Evolutionary conservation across 2,113 vertebrate genomes (phyloP), one percentile per base, ranked within the genome.

Genomic region (Dicerorhinus sumatrensis): DNA sequence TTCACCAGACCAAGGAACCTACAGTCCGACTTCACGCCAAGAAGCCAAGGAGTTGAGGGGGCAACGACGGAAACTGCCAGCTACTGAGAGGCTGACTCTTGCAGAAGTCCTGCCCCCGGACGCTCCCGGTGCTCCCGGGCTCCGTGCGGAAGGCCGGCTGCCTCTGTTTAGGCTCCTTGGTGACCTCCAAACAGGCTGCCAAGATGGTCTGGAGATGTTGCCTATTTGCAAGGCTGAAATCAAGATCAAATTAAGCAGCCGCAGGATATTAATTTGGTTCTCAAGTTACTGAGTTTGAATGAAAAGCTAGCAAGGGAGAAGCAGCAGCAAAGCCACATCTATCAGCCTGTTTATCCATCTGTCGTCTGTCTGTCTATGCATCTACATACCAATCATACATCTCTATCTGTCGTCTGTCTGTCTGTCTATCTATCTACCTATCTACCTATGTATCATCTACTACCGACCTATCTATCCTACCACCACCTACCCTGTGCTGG

Each of bases 401-500:
- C 65, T 39, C 29, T 51, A 16, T 7, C 51, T 36, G 42, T 5
- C 25, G 9, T 0, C 70, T 31, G 27, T 9, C 58, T 33, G 1
- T 3, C 2, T 14, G 18, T 31, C 81, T 76, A 0, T 5, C 56
- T 25, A 0, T 2, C 54, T 62, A 20, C 6, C 56, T 8, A 17
- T 10, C 69, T 1, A 12, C 46, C 42, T 14, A 4, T 46, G 46
- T n/a, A 20, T 11, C 13, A 8, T 12, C 27, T 5, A 0, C 54
- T 2, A 0, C 11, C 21, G 13, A 5, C 46, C 67, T 6, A 5
- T n/a, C 83, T n/a, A 1, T 10, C 73, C 58, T 0, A 3, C 42
- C 39, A 5, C 75, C 23, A 0, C 25, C 88, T 36, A 0, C 39
- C 29, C 88, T 3, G 11, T 11, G n/a, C 62, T 0, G 1, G 91